Evolutionary conservation across 1,140 invertebrate genomes (phyloP), one percentile per base, ranked within the genome.

Genomic region (Aphelenchoides avenae): DNA sequence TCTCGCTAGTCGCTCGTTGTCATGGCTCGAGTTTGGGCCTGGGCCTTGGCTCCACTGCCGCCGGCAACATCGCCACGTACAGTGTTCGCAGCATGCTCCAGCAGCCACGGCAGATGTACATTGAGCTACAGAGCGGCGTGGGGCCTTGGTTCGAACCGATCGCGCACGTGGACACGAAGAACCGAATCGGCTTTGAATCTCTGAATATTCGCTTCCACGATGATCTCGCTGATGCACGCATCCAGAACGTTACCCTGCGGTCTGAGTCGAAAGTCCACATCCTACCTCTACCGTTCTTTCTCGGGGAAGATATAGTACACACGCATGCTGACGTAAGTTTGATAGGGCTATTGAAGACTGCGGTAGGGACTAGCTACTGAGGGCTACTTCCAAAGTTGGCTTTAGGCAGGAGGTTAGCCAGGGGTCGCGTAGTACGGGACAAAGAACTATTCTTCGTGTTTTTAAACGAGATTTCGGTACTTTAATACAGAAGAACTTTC

Each of bases 81-180:
- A 34, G 53, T 11, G 7, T 57, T 6, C 58, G 58, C 29, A 29
- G 18, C 22, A 36, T 31, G 15, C 56, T 57, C 13, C 57, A 55
- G 27, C 55, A 57, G 26, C 55, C 55, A 7, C 30, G 53, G 22
- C 55, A 44, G 29, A 27, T 57, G 15, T 15, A 58, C 27, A 7
- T 57, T 11, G 49, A 57, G 20, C 11, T 57, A 18, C 22, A 31
- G 33, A 57, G 31, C 37, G 54, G 22, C 6, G 30, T 31, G 5
- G 58, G 51, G 11, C 55, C 55, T 18, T 57, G 30, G 39, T 57
- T 59, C 54, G 52, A 57, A 24, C 57, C 57, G 30, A 44, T 57
- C 26, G 55, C 55, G 5, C 55, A 57, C 39, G 22, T 57, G 7
- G 24, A 63, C 20, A 26, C 55, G 30, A 57, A 58, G 26, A 37